A percentile compares a stretch with the other conserved stretches of the same genome.
phyloP scores from a whole-genome alignment of 1,140 invertebrate genomes.

The Lordiphosa mommai region DNA sequence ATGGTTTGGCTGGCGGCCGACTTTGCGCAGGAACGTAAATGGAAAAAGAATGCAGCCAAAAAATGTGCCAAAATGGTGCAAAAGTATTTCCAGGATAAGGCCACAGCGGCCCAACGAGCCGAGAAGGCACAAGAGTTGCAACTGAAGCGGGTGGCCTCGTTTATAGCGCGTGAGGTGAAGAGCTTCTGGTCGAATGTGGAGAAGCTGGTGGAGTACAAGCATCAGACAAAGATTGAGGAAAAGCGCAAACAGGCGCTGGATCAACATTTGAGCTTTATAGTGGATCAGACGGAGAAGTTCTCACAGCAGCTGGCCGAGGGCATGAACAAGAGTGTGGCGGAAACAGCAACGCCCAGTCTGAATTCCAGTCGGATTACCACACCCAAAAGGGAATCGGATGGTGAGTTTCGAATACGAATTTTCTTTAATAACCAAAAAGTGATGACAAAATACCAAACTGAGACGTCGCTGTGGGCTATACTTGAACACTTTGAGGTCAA shows the following conservation, averaged over 20 bases:
- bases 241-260: conserved; percentile 97
- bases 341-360: conserved; percentile 57
- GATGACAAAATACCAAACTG: conserved; percentile 65
- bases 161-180: conserved; percentile 95
- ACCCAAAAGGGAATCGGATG: conserved; percentile 80
- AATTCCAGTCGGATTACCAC: conserved; percentile 80
- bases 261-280: conserved; percentile 98
- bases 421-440: conserved; percentile 21
- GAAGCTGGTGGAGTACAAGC: conserved; percentile 97
- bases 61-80: conserved; percentile 96
- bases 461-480: conserved; percentile 72
- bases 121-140: conserved; percentile 95
- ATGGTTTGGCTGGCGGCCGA: conserved; percentile 99
- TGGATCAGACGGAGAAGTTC: conserved; percentile 99
- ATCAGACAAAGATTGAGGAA: conserved; percentile 94
- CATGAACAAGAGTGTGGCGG: conserved; percentile 81
- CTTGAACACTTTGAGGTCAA: conserved; percentile 64
- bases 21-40: conserved; percentile 98
- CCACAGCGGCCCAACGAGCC: conserved; percentile 91
- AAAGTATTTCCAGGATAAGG: conserved; percentile 97
- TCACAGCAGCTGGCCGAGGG: conserved; percentile 93
- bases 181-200: conserved; percentile 98
- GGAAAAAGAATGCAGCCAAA: conserved; percentile 97
- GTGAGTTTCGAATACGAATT: conserved; percentile 59
- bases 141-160: conserved; percentile 91